These are phyloP conservation scores for Aporophyla nigra DNA, from an alignment of 2,888 invertebrate genomes.

Conservation along the genomic window DNA sequence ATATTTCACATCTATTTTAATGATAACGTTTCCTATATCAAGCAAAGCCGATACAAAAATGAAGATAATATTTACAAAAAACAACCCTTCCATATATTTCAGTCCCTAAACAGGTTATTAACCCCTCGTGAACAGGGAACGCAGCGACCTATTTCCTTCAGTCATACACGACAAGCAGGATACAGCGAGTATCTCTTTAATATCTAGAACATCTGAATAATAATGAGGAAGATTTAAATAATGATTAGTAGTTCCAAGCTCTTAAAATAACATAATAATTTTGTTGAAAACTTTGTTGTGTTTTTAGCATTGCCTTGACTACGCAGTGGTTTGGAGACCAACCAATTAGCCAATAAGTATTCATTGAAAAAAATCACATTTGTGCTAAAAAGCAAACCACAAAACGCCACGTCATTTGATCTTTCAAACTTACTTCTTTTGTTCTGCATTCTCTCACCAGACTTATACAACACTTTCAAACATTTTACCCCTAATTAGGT, in stretches of 20 bases:
- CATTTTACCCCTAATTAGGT: neutral
- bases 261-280: neutral
- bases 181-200: slow-evolving; percentile 22
- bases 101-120: slow-evolving; percentile 54
- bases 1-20: neutral
- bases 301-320: too few species aligned
- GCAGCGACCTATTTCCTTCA: slow-evolving; percentile 54
- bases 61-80: slow-evolving; percentile 6
- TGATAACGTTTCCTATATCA: neutral
- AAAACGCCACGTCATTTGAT: neutral
- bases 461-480: neutral
- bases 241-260: neutral
- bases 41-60: neutral
- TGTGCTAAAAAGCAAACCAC: neutral
- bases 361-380: neutral
- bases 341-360: neutral
- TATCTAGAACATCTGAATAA: slow-evolving; percentile 28
- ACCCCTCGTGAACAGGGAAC: slow-evolving; percentile 34
- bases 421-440: neutral
- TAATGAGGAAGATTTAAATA: slow-evolving; percentile 27
- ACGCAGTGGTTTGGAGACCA: neutral
- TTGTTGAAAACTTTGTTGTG: neutral
- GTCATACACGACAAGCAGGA: slow-evolving; percentile 21
- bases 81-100: slow-evolving; percentile 21
- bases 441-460: too few species aligned